Evolutionary conservation across 2,888 invertebrate genomes (phyloP).

Genomic region (Pyrochroa serraticornis): DNA sequence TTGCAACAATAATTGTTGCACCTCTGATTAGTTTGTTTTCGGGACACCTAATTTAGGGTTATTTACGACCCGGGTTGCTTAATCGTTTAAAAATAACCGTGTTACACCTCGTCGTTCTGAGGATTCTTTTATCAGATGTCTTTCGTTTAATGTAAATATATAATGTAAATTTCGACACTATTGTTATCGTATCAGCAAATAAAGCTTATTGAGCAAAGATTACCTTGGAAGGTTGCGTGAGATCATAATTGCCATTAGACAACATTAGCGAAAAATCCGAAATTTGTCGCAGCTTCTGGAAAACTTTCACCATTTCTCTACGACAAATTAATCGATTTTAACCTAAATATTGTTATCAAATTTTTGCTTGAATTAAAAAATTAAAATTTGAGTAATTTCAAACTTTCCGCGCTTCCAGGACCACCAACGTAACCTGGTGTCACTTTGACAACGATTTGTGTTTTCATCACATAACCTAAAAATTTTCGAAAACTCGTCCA

Average conservation of each 20-base stretch:
- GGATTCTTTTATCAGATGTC: constrained; percentile 7
- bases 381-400: too few species aligned
- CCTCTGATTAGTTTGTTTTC: too few species aligned
- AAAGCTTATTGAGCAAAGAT: background rate
- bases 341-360: too few species aligned
- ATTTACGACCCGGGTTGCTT: too few species aligned
- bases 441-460: background rate
- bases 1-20: too few species aligned
- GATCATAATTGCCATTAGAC: background rate
- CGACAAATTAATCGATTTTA: too few species aligned
- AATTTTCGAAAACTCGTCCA: constrained; percentile 1
- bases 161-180: constrained; percentile 38
- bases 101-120: too few species aligned
- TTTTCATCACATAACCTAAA: constrained; percentile 4
- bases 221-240: too few species aligned
- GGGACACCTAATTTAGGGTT: too few species aligned
- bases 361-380: too few species aligned
- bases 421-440: background rate
- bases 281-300: background rate
- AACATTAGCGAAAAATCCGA: background rate
- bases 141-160: constrained; percentile 37
- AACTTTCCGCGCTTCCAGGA: background rate
- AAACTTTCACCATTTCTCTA: too few species aligned
- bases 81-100: too few species aligned
- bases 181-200: constrained; percentile 24